Base-by-base conservation (phyloP, 2,888 invertebrate genomes). In the Clistopyga incitator region DNA sequence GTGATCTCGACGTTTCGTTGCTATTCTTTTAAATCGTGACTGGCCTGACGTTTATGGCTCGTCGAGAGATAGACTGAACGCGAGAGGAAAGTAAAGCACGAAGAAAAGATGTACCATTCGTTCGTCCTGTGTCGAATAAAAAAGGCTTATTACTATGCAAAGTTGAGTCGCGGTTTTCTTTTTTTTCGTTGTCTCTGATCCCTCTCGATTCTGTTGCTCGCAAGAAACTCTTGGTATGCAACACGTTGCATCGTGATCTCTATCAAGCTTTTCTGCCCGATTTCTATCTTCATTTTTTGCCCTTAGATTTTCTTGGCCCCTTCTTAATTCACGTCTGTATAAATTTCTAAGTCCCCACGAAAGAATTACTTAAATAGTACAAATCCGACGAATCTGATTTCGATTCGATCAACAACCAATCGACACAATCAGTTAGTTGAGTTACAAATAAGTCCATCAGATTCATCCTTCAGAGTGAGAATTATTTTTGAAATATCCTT, bases 91-190 rank as follows among this genome's bases (percentile, higher is more conserved):
- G 50, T 45, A 20, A 38, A 50, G 47, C 34, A 52, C 42, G 45
- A 23, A 47, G 61, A 75, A 59, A 75, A 75, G 20, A 75, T 45
- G 50, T 47, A 61, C 74, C 15, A 25, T 67, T 50, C 45, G 29
- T 3, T 64, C 64, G 52, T 75, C 34, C 29, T 38, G 29, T 47
- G 75, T 29, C 18, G 75, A 52, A 64, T 64, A 75, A 67, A 67
- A 52, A 61, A 47, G 64, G 34, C 64, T 75, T 50, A 75, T 75
- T 50, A 75, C 75, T 75, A 75, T 75, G 75, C 75, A 75, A 75
- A 75, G 34, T 75, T 64, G 50, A 64, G 52, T 18, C 29, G 20
- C 38, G 38, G 29, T 75, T 64, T 11, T 38, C n/a, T 50, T 38
- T 11, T 50, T 52, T 64, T 25, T 20, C 23, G 8, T 50, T n/a